Evolutionary conservation across 1,140 invertebrate species (phyloP).

Genomic region (Drosophila nebulosa): DNA sequence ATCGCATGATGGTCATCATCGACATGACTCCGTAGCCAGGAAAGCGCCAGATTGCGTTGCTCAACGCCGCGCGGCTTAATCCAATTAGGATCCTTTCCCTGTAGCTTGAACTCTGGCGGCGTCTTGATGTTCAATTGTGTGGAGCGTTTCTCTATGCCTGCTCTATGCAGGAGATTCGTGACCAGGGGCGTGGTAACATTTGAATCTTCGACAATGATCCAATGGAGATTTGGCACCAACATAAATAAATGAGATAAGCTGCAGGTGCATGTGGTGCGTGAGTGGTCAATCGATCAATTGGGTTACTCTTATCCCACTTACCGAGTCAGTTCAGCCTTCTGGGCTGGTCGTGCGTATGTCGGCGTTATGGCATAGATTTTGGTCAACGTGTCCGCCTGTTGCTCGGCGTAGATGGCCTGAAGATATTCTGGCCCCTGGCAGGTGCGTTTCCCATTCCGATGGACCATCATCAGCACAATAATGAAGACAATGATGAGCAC

Average conservation of each 20-base stretch:
- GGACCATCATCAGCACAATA: constrained; percentile 62
- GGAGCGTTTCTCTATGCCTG: constrained; percentile 75
- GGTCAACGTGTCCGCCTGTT: constrained; percentile 81
- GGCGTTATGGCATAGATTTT: constrained; percentile 96
- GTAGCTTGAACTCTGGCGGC: constrained; percentile 86
- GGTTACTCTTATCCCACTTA: constrained; percentile 65
- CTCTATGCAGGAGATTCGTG: constrained; percentile 88
- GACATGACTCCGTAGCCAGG: constrained; percentile 90
- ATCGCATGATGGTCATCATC: constrained; percentile 85
- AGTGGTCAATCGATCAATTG: not conserved
- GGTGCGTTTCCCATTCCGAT: constrained; percentile 66
- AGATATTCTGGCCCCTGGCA: constrained; percentile 67
- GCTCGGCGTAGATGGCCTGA: constrained; percentile 79
- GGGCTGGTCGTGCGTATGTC: constrained; percentile 93
- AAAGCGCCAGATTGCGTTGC: constrained; percentile 94
- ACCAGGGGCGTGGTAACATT: constrained; percentile 89
- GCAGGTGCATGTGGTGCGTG: not conserved
- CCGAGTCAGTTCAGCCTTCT: constrained; percentile 97
- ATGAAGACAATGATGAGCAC: constrained; percentile 72
- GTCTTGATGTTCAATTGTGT: constrained; percentile 80
- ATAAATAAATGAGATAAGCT: constrained; percentile 94
- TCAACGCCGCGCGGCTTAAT: constrained; percentile 95
- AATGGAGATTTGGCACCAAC: constrained; percentile 94
- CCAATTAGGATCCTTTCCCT: constrained; percentile 89
- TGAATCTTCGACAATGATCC: constrained; percentile 97